These are phyloP conservation scores for Gulo gulo DNA, from an alignment of 2,113 vertebrate genomes.

Conservation along the genomic window DNA sequence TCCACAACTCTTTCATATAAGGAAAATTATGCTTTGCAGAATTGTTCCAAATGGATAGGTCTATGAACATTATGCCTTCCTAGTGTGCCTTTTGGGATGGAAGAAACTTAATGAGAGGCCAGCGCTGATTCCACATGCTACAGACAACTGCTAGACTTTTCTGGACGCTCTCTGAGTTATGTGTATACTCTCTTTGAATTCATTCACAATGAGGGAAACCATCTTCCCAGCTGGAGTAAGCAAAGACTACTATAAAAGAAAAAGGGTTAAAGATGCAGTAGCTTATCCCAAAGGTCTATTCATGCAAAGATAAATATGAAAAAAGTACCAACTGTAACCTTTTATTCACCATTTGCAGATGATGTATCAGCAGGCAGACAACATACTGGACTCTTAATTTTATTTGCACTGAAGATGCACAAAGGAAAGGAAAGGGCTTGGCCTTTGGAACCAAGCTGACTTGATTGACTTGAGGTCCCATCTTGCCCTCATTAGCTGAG, in stretches of 20 bases:
- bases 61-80: background rate
- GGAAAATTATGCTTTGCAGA: slow-evolving; percentile 17
- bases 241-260: background rate
- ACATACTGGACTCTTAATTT: background rate
- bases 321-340: background rate
- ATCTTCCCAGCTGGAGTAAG: background rate
- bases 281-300: background rate
- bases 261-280: background rate
- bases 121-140: background rate
- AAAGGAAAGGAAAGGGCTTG: background rate
- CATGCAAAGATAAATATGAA: background rate
- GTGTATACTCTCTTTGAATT: background rate
- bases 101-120: background rate
- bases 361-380: background rate
- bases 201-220: background rate
- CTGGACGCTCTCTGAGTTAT: background rate
- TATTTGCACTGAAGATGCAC: background rate
- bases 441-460: background rate
- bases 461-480: background rate
- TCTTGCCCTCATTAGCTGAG: background rate
- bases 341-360: background rate
- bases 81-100: background rate
- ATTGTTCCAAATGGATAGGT: background rate
- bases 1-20: background rate
- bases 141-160: background rate